Evolutionary conservation across 1,140 invertebrate species (phyloP).

Genomic region (Bombus waltoni): DNA sequence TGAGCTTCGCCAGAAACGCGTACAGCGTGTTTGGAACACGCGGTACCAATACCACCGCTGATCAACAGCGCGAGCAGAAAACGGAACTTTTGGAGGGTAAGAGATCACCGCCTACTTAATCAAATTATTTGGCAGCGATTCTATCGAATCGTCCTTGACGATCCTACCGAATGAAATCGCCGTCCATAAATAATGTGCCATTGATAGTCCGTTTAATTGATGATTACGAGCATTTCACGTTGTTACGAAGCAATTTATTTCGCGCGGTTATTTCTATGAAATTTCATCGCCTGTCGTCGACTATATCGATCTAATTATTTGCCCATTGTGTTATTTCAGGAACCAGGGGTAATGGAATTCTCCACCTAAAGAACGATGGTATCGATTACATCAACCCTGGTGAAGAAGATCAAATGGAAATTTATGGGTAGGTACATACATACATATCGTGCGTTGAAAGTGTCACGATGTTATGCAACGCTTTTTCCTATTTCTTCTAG

Average conservation of each 20-base stretch:
- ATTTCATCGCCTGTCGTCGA: not conserved
- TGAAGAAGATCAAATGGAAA: slow-evolving; percentile 89
- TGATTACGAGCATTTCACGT: not conserved
- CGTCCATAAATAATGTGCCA: not conserved
- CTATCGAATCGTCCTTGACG: slow-evolving; percentile 4
- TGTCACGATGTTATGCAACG: not conserved
- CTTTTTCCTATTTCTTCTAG: slow-evolving; percentile 73
- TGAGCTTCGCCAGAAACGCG: slow-evolving; percentile 80
- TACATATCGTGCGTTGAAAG: not conserved
- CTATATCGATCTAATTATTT: not conserved
- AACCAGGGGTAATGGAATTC: slow-evolving; percentile 76
- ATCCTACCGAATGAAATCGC: not conserved
- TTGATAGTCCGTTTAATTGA: not conserved
- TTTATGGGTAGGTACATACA: slow-evolving; percentile 76
- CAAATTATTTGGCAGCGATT: slow-evolving; percentile 8
- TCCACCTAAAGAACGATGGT: slow-evolving; percentile 79
- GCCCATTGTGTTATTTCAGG: slow-evolving; percentile 71
- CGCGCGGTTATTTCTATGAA: not conserved
- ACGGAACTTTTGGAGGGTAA: slow-evolving; percentile 82
- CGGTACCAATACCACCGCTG: slow-evolving; percentile 62
- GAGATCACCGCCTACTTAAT: slow-evolving; percentile 29
- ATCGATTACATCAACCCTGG: slow-evolving; percentile 85
- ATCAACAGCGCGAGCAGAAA: slow-evolving; percentile 80
- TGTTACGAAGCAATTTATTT: not conserved
- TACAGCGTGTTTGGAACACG: slow-evolving; percentile 80